Evolutionary conservation across 53 echinoderm and acorn worm genomes (phyloP), one percentile per base, ranked within the genome.

Genomic region (Temnopleurus reevesii): DNA sequence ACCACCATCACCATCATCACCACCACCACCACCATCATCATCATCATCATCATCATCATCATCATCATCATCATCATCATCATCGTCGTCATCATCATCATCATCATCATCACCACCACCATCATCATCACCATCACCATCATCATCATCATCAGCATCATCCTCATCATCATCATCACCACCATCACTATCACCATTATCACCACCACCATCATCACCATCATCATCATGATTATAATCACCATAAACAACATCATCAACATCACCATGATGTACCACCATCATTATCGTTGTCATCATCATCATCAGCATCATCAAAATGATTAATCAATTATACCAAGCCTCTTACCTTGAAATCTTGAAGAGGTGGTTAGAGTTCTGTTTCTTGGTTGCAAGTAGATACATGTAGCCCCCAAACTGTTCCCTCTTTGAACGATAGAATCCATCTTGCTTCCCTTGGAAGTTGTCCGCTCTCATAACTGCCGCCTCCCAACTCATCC

Each of bases 311-410:
- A n/a, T n/a, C n/a, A n/a, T n/a, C n/a, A n/a, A n/a, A n/a, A n/a
- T n/a, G n/a, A n/a, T n/a, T n/a, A n/a, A n/a, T n/a, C n/a, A n/a
- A n/a, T n/a, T n/a, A n/a, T n/a, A n/a, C n/a, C n/a, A n/a, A 76
- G 76, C 4, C n/a, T 41, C 86, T 53, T 23, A 97, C 97, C 97
- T 97, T 28, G 93, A 94, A 27, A 97, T 89, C 77, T 95, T 95
- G 71, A 91, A 97, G 30, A 95, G 84, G 76, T 92, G 90, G 12
- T 91, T 86, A 0, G 93, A 95, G 84, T 94, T 93, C 26, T 89
- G 94, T 76, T 97, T 97, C 91, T 97, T 86, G 2, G 97, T 97
- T 21, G 97, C 97, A 24, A 97, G 91, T 17, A 97, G 76, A 59
- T 90, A 93, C 76, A 95, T 84, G 47, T 81, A 59, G 49, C 88